Evolutionary conservation across 2,113 vertebrate species (phyloP).

Genomic region (Euleptes europaea): DNA sequence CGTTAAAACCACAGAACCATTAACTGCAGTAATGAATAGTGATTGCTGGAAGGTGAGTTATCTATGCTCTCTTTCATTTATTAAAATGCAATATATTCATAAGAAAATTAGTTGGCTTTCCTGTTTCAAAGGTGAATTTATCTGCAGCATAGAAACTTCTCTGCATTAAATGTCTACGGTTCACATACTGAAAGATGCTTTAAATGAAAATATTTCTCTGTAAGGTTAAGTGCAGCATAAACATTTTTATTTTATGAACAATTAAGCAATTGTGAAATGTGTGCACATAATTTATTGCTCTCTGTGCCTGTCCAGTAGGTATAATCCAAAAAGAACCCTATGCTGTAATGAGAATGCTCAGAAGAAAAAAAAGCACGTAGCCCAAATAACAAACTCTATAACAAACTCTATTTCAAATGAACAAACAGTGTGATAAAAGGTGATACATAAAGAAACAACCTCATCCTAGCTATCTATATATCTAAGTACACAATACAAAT

Average conservation of each 20-base stretch:
- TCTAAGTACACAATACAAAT: too few species aligned
- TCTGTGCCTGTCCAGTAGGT: not conserved
- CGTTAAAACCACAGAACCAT: not conserved
- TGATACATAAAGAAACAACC: too few species aligned
- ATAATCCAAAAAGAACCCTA: too few species aligned
- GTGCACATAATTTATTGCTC: not conserved
- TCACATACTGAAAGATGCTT: not conserved
- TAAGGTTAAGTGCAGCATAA: slow-evolving; percentile 33
- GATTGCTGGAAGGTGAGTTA: not conserved
- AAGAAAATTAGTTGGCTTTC: not conserved
- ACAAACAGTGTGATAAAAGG: too few species aligned
- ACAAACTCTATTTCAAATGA: too few species aligned
- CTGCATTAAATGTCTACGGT: not conserved
- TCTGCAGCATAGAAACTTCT: not conserved
- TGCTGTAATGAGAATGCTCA: too few species aligned
- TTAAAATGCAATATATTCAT: not conserved
- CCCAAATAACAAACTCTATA: too few species aligned
- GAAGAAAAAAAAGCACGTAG: too few species aligned
- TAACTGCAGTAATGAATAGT: not conserved
- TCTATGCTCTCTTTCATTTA: not conserved
- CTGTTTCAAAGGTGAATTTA: slow-evolving; percentile 15
- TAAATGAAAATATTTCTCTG: slow-evolving; percentile 24
- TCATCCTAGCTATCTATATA: too few species aligned
- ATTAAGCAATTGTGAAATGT: slow-evolving; percentile 42
- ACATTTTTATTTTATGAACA: slow-evolving; percentile 3